These are phyloP conservation scores for Engystomops pustulosus DNA, from an alignment of 2,113 vertebrate species.

Conservation along the genomic window DNA sequence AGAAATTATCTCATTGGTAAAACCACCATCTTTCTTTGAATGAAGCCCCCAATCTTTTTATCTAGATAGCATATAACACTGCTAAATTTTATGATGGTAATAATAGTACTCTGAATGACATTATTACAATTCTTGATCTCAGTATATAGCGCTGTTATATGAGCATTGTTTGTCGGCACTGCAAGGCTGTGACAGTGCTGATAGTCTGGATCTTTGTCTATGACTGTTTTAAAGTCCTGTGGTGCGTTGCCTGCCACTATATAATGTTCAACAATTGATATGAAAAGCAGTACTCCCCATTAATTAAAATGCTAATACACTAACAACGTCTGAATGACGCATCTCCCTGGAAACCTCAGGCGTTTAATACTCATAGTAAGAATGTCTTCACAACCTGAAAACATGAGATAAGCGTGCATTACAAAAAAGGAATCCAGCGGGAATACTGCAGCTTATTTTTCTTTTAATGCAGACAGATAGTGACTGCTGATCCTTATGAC, in stretches of 20 bases:
- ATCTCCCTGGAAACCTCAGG: constrained; percentile 27
- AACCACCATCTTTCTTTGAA: no score
- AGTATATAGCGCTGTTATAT: no score
- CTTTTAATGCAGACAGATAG: constrained; percentile 15
- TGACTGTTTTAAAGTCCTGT: not conserved
- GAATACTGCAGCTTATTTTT: constrained; percentile 1
- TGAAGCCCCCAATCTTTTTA: no score
- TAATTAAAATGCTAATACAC: constrained; percentile 47
- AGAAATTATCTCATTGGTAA: no score
- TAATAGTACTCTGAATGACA: no score
- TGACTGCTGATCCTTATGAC: constrained; percentile 9
- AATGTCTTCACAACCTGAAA: constrained; percentile 38
- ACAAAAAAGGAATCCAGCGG: not conserved
- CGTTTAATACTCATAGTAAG: not conserved
- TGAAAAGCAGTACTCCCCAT: not conserved
- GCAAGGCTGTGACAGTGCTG: no score
- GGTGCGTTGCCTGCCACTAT: not conserved
- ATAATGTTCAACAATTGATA: not conserved
- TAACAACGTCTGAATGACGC: constrained; percentile 17
- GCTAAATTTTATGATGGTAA: no score
- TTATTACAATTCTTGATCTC: no score
- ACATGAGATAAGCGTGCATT: constrained; percentile 20
- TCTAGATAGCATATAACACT: no score
- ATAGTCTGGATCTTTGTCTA: not conserved
- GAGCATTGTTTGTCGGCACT: no score